phyloP scores from a whole-genome alignment of 30 jellyfish, hydroid and myxozoan species.

The Pelagia noctiluca region DNA sequence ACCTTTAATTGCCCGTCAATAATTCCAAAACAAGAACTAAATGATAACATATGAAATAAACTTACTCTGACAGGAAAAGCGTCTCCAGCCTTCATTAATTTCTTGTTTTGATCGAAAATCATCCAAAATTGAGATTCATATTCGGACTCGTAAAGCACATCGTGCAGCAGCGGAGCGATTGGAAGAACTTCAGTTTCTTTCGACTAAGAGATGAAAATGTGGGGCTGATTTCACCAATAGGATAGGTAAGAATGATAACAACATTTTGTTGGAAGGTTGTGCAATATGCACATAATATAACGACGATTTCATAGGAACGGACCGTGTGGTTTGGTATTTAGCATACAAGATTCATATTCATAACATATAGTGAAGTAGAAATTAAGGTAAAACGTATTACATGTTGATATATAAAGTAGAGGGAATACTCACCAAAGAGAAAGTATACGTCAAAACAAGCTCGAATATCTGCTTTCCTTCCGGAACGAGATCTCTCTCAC shows the following conservation, averaged over 20 bases:
- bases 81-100: slow-evolving; percentile 76
- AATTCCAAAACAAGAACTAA: too few relatives aligned
- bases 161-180: slow-evolving; percentile 82
- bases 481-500: slow-evolving; percentile 77
- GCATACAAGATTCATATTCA: too few relatives aligned
- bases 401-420: too few relatives aligned
- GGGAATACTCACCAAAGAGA: slow-evolving; percentile 66
- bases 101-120: slow-evolving; percentile 82
- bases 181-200: slow-evolving; percentile 80
- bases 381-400: too few relatives aligned
- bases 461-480: slow-evolving; percentile 80
- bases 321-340: too few relatives aligned
- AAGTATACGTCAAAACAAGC: slow-evolving; percentile 70
- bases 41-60: background rate
- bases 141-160: slow-evolving; percentile 80
- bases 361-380: too few relatives aligned
- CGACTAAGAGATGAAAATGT: slow-evolving; percentile 43
- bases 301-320: too few relatives aligned
- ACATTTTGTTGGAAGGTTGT: background rate
- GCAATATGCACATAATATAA: background rate
- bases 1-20: too few relatives aligned
- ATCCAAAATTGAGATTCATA: slow-evolving; percentile 90
- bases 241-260: background rate
- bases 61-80: slow-evolving; percentile 91
- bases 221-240: background rate